These are phyloP conservation scores for Drosophila nasuta DNA, from an alignment of 1,140 invertebrate genomes.

Conservation along the genomic window DNA sequence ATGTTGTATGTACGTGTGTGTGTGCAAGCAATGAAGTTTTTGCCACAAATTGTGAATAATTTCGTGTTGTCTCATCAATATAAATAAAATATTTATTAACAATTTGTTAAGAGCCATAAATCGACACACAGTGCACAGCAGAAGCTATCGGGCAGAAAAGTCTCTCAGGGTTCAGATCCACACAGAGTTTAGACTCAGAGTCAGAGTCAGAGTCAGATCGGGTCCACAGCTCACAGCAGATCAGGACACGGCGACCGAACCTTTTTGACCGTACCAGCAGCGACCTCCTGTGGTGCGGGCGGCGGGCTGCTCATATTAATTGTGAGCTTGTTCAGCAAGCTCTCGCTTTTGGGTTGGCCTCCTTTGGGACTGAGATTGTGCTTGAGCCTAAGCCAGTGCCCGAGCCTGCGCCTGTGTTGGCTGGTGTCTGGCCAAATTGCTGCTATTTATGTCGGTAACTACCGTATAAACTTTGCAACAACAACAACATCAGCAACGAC, in stretches of 20 bases:
- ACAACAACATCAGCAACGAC: slow-evolving; percentile 9
- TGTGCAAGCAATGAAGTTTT: slow-evolving; percentile 27
- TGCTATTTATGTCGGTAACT: slow-evolving; percentile 84
- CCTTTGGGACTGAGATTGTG: neutral
- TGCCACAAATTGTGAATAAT: slow-evolving; percentile 74
- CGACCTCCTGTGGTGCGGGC: slow-evolving; percentile 72
- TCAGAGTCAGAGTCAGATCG: neutral
- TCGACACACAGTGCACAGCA: slow-evolving; percentile 59
- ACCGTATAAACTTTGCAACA: slow-evolving; percentile 83
- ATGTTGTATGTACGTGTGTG: slow-evolving; percentile 11
- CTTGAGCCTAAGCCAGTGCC: neutral
- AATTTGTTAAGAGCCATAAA: slow-evolving; percentile 82
- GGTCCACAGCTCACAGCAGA: slow-evolving; percentile 35
- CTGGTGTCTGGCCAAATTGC: slow-evolving; percentile 84
- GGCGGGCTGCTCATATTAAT: slow-evolving; percentile 78
- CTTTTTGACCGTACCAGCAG: slow-evolving; percentile 36
- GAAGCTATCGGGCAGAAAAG: slow-evolving; percentile 37
- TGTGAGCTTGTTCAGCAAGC: slow-evolving; percentile 77
- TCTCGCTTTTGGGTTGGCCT: slow-evolving; percentile 7
- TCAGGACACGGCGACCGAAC: slow-evolving; percentile 44
- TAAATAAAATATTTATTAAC: slow-evolving; percentile 84
- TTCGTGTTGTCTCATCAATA: slow-evolving; percentile 80
- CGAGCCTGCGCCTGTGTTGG: slow-evolving; percentile 44
- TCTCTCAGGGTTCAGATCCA: slow-evolving; percentile 35
- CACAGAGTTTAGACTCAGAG: neutral